Conservation (phyloP, 1,140 invertebrate genomes). For the Bilobella aurantiaca region DNA sequence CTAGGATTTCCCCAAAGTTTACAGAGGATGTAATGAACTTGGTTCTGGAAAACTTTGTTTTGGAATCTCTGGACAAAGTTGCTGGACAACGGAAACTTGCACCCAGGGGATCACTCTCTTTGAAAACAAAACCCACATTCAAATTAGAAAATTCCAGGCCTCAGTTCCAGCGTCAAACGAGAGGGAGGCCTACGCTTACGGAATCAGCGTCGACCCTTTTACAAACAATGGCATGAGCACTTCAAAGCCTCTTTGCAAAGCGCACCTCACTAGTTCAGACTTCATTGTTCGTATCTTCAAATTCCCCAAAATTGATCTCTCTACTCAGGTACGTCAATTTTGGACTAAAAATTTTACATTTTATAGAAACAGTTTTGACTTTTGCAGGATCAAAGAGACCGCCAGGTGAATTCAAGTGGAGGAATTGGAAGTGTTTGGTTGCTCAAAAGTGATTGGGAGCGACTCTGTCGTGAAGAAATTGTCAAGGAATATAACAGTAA, state of each 20-base stretch:
- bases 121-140: not conserved
- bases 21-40: not conserved
- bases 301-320: not conserved
- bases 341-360: too few relatives aligned
- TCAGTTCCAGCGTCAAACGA: not conserved
- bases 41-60: not conserved
- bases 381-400: too few relatives aligned
- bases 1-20: not conserved
- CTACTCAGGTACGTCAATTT: too few relatives aligned
- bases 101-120: not conserved
- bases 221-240: not conserved
- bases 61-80: not conserved
- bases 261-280: not conserved
- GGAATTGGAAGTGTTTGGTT: not conserved
- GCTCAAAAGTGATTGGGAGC: not conserved
- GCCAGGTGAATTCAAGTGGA: too few relatives aligned
- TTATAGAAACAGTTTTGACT: too few relatives aligned
- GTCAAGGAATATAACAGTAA: not conserved
- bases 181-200: not conserved
- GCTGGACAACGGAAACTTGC: not conserved
- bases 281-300: slow-evolving; percentile 2
- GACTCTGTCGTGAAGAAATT: not conserved
- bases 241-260: not conserved
- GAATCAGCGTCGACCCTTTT: not conserved
- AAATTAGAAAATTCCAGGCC: not conserved